Conservation (phyloP, 2,797 vertebrate genomes). For the Lacerta agilis region DNA sequence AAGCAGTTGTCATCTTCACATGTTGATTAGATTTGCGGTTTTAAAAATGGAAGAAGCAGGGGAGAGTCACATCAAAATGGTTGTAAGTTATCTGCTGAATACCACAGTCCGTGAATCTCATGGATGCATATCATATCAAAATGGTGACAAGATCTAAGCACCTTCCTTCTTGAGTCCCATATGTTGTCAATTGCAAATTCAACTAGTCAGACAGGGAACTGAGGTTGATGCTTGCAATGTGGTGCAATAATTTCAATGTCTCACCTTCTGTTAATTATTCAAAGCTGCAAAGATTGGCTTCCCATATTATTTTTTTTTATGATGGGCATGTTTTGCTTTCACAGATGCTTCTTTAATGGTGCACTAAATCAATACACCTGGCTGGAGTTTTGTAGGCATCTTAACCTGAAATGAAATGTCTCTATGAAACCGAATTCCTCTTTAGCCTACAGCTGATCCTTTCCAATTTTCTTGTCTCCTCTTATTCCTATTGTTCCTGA, state of each 20-base stretch:
- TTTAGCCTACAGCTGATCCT: conserved; percentile 23
- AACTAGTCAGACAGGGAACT: conserved; percentile 33
- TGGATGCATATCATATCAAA: not conserved
- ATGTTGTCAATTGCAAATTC: conserved; percentile 21
- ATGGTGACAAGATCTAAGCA: conserved; percentile 28
- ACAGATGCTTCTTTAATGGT: conserved; percentile 51
- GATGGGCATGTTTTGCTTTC: conserved; percentile 51
- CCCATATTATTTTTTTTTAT: not conserved
- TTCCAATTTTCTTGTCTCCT: conserved; percentile 43
- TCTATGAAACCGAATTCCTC: not conserved
- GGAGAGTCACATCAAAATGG: not conserved
- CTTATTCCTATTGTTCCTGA: conserved; percentile 40
- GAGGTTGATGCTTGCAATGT: conserved; percentile 55
- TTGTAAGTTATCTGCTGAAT: conserved; percentile 56
- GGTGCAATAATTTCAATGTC: conserved; percentile 13
- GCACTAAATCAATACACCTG: conserved; percentile 47
- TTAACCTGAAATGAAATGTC: conserved; percentile 34
- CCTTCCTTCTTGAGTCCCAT: conserved; percentile 18
- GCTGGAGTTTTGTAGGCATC: conserved; percentile 44
- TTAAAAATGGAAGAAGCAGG: not conserved
- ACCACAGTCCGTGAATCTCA: conserved; percentile 37
- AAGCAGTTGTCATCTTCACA: not conserved
- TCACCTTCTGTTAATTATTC: conserved; percentile 51
- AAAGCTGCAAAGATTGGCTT: conserved; percentile 45
- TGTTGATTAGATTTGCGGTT: not conserved